phyloP scores from a whole-genome alignment of 2,888 invertebrate genomes.

The Periphyllus acericola region DNA sequence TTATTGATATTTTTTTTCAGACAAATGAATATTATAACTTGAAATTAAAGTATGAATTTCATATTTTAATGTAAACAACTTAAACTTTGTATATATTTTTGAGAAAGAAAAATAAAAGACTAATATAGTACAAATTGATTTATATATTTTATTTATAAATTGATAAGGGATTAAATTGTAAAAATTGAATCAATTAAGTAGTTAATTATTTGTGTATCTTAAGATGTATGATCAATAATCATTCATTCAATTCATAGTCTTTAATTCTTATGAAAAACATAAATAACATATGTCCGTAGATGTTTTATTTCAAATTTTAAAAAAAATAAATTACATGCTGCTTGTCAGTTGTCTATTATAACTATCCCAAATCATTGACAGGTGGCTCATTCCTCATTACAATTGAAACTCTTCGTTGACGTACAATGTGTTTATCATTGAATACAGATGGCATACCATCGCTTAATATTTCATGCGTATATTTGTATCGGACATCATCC shows the following conservation, averaged over 20 bases:
- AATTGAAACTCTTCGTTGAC: constrained; percentile 81
- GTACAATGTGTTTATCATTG: constrained; percentile 71
- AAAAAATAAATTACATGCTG: background rate
- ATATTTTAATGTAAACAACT: background rate
- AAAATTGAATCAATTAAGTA: no score
- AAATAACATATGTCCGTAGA: background rate
- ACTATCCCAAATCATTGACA: background rate
- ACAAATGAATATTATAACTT: no score
- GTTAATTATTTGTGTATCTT: no score
- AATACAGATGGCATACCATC: constrained; percentile 75
- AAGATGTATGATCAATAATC: no score
- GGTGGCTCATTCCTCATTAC: constrained; percentile 78
- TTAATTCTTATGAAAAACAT: no score
- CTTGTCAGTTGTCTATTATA: background rate
- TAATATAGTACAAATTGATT: no score
- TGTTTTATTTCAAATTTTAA: background rate
- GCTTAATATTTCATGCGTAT: constrained; percentile 88
- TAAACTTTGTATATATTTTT: background rate
- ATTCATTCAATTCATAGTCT: no score
- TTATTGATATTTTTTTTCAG: no score
- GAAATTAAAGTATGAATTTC: background rate
- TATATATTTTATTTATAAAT: no score
- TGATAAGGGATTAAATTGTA: no score
- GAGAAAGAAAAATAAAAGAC: no score
- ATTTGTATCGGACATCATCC: constrained; percentile 83